A percentile compares a stretch with the other conserved stretches of the same genome.
Evolutionary conservation across 2,888 invertebrate genomes (phyloP).

Genomic region (Chrysomela aeneicollis): DNA sequence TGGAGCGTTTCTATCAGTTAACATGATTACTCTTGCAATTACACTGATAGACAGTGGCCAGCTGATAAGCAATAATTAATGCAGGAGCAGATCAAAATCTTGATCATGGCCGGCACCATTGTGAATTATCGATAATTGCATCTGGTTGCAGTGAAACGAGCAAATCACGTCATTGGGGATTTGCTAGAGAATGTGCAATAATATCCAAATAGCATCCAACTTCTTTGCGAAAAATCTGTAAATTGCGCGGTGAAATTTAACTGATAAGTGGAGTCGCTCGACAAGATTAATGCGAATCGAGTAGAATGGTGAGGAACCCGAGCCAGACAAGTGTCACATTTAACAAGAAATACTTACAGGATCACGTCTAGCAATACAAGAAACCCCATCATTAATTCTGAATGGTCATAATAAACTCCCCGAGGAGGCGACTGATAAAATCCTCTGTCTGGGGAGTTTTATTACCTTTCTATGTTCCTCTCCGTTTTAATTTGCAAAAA

Average conservation of each 20-base stretch:
- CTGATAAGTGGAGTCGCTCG: too few species aligned
- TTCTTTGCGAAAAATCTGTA: too few species aligned
- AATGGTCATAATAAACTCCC: not conserved
- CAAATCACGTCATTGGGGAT: too few species aligned
- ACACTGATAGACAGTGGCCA: conserved; percentile 25
- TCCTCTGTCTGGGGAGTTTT: conserved; percentile 4
- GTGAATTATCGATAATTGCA: not conserved
- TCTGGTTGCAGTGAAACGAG: not conserved
- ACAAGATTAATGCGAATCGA: too few species aligned
- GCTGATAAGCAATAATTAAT: conserved; percentile 31
- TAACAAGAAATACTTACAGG: not conserved
- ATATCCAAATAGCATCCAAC: too few species aligned
- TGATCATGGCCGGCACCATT: not conserved
- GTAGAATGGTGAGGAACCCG: too few species aligned
- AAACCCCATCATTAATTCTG: conserved; percentile 3
- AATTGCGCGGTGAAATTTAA: too few species aligned
- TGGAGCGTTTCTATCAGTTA: conserved; percentile 12
- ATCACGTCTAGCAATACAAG: conserved; percentile 12
- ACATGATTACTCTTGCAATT: conserved; percentile 25
- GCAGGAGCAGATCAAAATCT: conserved; percentile 10
- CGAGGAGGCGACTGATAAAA: conserved; percentile 4
- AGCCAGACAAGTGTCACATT: too few species aligned
- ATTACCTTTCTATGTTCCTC: conserved; percentile 20
- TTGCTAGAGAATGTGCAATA: too few species aligned
- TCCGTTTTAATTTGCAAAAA: conserved; percentile 29